Percentiles rank a stretch among this genome's conserved stretches.
Evolutionary conservation across 2,888 invertebrate genomes (phyloP).

Genomic region (Pseudolycoriella hygida): DNA sequence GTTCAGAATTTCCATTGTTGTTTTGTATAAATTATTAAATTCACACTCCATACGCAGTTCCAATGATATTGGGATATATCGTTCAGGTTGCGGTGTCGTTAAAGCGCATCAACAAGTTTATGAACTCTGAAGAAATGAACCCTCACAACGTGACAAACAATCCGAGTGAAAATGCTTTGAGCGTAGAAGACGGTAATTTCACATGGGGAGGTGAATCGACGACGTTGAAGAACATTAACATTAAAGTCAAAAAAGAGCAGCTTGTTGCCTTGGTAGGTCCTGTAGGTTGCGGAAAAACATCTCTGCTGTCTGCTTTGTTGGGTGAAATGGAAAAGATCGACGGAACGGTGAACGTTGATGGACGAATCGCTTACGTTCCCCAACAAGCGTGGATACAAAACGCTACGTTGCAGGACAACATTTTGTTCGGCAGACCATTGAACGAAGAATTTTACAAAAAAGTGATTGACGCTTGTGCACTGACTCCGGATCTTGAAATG

Average conservation of each 20-base stretch:
- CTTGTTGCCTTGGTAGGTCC: slow-evolving; percentile 30
- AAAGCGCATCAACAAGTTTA: slow-evolving; percentile 34
- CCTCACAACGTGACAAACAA: slow-evolving; percentile 23
- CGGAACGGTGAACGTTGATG: slow-evolving; percentile 21
- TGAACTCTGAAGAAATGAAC: slow-evolving; percentile 36
- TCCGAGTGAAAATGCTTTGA: slow-evolving; percentile 8
- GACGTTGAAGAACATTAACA: slow-evolving; percentile 19
- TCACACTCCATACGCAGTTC: too few species aligned
- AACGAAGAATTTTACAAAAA: slow-evolving; percentile 56
- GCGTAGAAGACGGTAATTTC: slow-evolving; percentile 31
- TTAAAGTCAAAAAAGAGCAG: slow-evolving; percentile 19
- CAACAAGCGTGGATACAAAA: slow-evolving; percentile 39
- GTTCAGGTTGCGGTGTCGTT: slow-evolving; percentile 30
- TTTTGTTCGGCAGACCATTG: slow-evolving; percentile 66
- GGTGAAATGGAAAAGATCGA: slow-evolving; percentile 29
- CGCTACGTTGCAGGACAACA: slow-evolving; percentile 62
- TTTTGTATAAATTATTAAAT: too few species aligned
- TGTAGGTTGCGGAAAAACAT: slow-evolving; percentile 30
- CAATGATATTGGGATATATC: slow-evolving; percentile 2
- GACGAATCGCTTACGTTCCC: slow-evolving; percentile 32
- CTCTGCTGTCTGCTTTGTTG: slow-evolving; percentile 28
- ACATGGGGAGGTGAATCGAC: slow-evolving; percentile 26
- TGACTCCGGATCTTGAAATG: slow-evolving; percentile 82
- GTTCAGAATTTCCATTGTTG: too few species aligned
- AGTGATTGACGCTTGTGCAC: slow-evolving; percentile 78